Percentiles rank a stretch among this genome's conserved stretches.
Evolutionary conservation across 2,888 invertebrate genomes (phyloP).

Genomic region (Mechanitis mazaeus): DNA sequence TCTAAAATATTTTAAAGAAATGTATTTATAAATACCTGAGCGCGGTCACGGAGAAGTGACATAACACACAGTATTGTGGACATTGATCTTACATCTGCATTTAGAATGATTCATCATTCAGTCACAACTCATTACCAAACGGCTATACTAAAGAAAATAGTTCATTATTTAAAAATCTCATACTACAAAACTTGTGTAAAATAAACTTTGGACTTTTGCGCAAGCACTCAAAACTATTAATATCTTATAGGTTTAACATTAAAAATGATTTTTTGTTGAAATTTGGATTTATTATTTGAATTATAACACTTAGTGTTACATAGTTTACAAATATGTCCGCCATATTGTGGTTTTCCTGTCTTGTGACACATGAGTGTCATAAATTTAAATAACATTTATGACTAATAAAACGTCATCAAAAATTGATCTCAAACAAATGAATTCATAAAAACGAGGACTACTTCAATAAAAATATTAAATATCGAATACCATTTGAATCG

Average conservation of each 20-base stretch:
- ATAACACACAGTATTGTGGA: conserved; percentile 25
- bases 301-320: no score
- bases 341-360: conserved; percentile 3
- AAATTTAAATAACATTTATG: background rate
- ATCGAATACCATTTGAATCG: conserved; percentile 17
- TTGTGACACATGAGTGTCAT: background rate
- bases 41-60: conserved; percentile 6
- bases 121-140: background rate
- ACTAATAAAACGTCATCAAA: background rate
- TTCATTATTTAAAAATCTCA: background rate
- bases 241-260: no score
- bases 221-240: no score
- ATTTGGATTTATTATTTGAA: no score
- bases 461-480: conserved; percentile 4
- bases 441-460: background rate
- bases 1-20: conserved; percentile 8
- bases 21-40: conserved; percentile 17
- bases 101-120: conserved; percentile 19
- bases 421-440: background rate
- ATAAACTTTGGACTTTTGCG: no score
- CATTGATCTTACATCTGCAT: conserved; percentile 27
- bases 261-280: no score
- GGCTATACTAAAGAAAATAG: background rate
- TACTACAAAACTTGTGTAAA: no score
- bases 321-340: background rate